These are phyloP conservation scores for Phortica okadai DNA, from an alignment of 2,888 invertebrate species.

Conservation along the genomic window DNA sequence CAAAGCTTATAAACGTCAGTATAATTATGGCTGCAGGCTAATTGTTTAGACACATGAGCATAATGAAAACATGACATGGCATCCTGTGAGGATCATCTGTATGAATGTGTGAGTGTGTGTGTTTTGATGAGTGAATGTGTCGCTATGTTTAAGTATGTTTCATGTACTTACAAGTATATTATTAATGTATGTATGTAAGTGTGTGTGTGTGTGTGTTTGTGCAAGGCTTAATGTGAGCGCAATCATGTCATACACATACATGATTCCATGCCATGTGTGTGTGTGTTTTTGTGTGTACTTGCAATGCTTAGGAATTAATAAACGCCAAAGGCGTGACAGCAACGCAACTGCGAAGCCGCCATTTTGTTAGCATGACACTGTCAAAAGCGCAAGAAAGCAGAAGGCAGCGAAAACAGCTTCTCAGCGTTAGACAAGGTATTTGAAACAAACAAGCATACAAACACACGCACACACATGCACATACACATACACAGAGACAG, in stretches of 20 bases:
- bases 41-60: conserved; percentile 72
- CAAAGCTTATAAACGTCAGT: conserved; percentile 72
- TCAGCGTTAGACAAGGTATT: not conserved
- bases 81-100: conserved; percentile 65
- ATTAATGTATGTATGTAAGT: conserved; percentile 24
- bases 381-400: conserved; percentile 41
- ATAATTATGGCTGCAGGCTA: conserved; percentile 71
- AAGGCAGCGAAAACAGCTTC: conserved; percentile 10
- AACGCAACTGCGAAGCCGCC: conserved; percentile 15
- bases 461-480: conserved; percentile 32
- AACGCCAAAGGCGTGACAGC: conserved; percentile 57
- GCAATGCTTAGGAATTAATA: conserved; percentile 54
- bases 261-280: not conserved
- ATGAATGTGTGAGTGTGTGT: conserved; percentile 18
- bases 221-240: not conserved
- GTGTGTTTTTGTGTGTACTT: conserved; percentile 24
- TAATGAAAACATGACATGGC: conserved; percentile 70
- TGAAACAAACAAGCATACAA: conserved; percentile 20
- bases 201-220: conserved; percentile 16
- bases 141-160: conserved; percentile 13
- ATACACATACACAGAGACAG: conserved; percentile 30
- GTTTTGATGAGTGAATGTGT: conserved; percentile 34
- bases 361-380: conserved; percentile 19
- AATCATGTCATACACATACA: not conserved
- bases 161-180: not conserved